Evolutionary conservation across 2,113 vertebrate genomes (phyloP), one percentile per base, ranked within the genome.

Genomic region (Oceanites oceanicus): DNA sequence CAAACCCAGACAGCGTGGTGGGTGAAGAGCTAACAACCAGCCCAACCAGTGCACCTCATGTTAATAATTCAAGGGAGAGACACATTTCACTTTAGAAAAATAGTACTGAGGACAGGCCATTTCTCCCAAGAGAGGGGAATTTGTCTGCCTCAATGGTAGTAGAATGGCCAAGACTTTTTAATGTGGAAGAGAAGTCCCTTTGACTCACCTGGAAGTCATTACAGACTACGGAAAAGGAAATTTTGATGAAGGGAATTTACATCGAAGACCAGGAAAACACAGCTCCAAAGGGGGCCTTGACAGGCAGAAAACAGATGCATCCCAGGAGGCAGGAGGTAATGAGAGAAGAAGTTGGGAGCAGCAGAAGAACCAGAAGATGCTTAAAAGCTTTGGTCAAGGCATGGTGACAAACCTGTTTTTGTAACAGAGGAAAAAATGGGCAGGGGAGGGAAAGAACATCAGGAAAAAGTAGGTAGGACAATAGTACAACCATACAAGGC

Each of bases 111-210:
- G 27, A 52, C n/a, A 58, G 29, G 23, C 13, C 10, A 6, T 50
- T 81, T 81, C 76, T 84, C 59, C 61, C 55, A 63, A 68, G 27
- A 5, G 13, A 76, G 53, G 34, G 34, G 45, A 50, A 7, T 55
- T 50, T 63, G 71, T 21, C 45, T 0, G 0, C 47, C 21, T 68
- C 32, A 44, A 1, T 26, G 25, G 22, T 2, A 50, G 30, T 5
- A 81, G 55, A 74, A 53, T 5, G 8, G 52, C 36, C 56, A 65
- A 65, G 36, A 15, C 12, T 10, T 94, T 68, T 71, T 49, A 72
- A 30, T n/a, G 25, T 36, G 67, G 8, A 83, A 84, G 42, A 82
- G 42, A 7, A 47, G 32, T 61, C 59, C 29, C 26, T 71, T 91
- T 91, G 36, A 40, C 11, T 85, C 71, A 44, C 32, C 44, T 84